Percentiles rank a stretch among this genome's conserved stretches.
phyloP scores from a whole-genome alignment of 2,113 vertebrate species.

The Xiphophorus hellerii region DNA sequence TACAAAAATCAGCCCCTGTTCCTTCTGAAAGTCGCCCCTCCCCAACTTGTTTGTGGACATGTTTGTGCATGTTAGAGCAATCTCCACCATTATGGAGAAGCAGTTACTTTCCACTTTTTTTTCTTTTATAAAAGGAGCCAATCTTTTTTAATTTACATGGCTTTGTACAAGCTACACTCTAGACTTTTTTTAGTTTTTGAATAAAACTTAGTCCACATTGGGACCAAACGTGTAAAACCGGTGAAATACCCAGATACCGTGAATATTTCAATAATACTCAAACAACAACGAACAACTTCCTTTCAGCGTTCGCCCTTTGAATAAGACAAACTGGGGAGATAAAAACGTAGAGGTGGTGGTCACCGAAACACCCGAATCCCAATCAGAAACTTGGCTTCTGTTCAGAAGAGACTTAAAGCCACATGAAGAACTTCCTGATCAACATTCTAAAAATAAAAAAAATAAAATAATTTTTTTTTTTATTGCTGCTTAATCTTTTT shows the following conservation, averaged over 20 bases:
- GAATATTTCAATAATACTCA: too few relatives aligned
- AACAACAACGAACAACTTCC: background rate
- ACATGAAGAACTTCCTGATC: background rate
- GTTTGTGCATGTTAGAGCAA: constrained; percentile 49
- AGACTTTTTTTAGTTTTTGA: constrained; percentile 1
- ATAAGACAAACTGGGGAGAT: constrained; percentile 24
- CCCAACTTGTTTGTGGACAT: constrained; percentile 55
- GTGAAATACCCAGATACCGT: constrained; percentile 5
- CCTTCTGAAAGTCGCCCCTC: constrained; percentile 40
- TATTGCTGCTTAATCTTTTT: background rate
- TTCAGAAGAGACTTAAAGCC: background rate
- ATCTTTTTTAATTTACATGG: constrained; percentile 30
- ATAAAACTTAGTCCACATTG: constrained; percentile 67
- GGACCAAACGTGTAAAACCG: constrained; percentile 62
- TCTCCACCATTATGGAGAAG: constrained; percentile 60
- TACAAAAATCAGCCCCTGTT: constrained; percentile 71
- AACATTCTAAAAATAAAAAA: background rate
- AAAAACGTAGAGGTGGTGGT: background rate
- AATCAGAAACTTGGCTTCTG: background rate
- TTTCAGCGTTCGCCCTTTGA: constrained; percentile 43
- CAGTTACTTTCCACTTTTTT: constrained; percentile 40
- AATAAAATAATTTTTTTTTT: background rate
- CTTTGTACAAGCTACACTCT: background rate
- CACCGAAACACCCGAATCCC: background rate
- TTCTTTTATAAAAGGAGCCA: constrained; percentile 54